A percentile compares a stretch with the other conserved stretches of the same genome.
These are phyloP conservation scores for Epistrophella euchroma DNA, from an alignment of 2,888 invertebrate species.

Conservation along the genomic window DNA sequence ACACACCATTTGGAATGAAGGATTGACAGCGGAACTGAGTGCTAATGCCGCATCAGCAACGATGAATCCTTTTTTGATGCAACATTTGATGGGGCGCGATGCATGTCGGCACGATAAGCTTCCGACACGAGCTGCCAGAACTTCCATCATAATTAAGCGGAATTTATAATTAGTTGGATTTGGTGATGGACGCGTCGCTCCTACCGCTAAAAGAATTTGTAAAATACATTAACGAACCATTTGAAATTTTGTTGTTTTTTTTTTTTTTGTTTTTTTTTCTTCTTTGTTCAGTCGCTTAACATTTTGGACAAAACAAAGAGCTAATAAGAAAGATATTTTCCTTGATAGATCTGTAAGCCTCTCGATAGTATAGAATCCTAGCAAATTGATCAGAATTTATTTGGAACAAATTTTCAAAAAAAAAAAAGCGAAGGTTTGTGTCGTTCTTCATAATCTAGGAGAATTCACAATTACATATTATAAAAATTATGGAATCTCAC, in stretches of 20 bases:
- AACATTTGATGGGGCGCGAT: conserved; percentile 60
- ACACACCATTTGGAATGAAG: conserved; percentile 12
- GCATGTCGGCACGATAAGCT: conserved; percentile 74
- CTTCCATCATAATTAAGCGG: conserved; percentile 72
- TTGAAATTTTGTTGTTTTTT: neutral
- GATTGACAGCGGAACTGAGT: conserved; percentile 69
- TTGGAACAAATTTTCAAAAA: too few species aligned
- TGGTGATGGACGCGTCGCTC: neutral
- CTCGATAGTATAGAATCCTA: too few species aligned
- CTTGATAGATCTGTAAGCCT: too few species aligned
- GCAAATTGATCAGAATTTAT: too few species aligned
- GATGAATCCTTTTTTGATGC: conserved; percentile 67
- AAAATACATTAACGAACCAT: neutral
- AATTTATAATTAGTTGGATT: conserved; percentile 67
- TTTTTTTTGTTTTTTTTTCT: neutral
- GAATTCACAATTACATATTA: too few species aligned
- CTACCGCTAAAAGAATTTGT: neutral
- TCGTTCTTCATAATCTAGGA: too few species aligned
- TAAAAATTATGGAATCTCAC: too few species aligned
- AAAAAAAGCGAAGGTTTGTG: too few species aligned
- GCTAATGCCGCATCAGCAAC: conserved; percentile 55
- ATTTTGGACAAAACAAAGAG: conserved; percentile 1
- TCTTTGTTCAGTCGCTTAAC: neutral
- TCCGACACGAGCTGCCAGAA: conserved; percentile 67
- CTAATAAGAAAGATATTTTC: too few species aligned